Base-by-base conservation (phyloP, 92 coral and sea anemone species). In the Bergia puertoricense region DNA sequence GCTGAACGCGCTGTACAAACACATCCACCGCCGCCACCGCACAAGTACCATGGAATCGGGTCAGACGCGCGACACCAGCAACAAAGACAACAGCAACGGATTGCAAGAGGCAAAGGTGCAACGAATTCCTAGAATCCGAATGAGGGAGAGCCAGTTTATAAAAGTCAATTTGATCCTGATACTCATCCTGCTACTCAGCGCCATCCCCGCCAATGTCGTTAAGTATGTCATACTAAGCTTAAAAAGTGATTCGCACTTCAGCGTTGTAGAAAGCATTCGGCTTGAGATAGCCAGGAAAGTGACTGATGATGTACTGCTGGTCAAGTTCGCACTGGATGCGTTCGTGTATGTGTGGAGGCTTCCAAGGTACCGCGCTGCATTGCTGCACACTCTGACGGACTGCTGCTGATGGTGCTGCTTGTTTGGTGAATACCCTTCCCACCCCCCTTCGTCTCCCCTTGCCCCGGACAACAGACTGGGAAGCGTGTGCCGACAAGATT, bases 271-370 rank as follows among this genome's bases (percentile, higher is more conserved):
- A 43, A 68, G 37, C 77, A 44, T 38, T 30, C 87, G 87, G 40
- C 36, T 84, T 1, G 23, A 39, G 43, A 84, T 84, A 44, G 77
- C 74, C 23, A 74, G 44, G 66, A 71, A 72, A 74, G 54, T 84
- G 14, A 18, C 87, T 41, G 87, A 71, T 69, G 77, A 71, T 20
- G 66, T 84, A n/a, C 36, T 84, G 45, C 42, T 84, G 66, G 66
- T 84, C 13, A 84, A 84, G 79, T 84, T 84, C 68, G 68, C 74
- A 41, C 18, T 84, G 22, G 87, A 84, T 10, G 87, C 87, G 66
- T 84, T 84, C 43, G 87, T 84, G 20, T 84, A 71, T n/a, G 87
- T 72, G 45, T 84, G 87, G 87, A 71, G 87, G 23, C 87, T 84
- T 46, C 65, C 87, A n/a, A 39, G 78, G 40, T 84, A 84, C 66